These are phyloP conservation scores for Girardia tigrina DNA, from an alignment of 2,888 invertebrate species.

Conservation along the genomic window DNA sequence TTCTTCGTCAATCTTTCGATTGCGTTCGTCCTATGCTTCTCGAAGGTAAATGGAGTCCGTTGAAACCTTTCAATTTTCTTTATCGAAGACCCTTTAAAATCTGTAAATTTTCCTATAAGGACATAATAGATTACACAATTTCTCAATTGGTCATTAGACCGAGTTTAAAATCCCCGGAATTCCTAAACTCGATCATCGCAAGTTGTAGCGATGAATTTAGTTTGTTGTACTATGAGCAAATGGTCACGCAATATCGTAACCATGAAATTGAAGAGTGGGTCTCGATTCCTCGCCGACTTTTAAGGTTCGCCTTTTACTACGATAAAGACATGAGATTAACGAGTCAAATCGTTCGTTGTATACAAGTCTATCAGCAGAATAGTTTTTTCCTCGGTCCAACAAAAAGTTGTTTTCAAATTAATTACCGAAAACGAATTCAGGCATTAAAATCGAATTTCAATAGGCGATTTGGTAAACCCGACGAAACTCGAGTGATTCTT, in stretches of 20 bases:
- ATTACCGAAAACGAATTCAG: background rate
- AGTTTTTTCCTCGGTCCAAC: background rate
- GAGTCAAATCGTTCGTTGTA: background rate
- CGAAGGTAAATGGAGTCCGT: background rate
- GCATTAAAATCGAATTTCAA: slow-evolving; percentile 3
- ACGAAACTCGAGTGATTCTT: background rate
- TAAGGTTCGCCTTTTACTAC: background rate
- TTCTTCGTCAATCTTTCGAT: background rate
- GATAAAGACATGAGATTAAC: slow-evolving; percentile 1
- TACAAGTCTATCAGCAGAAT: background rate
- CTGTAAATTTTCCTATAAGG: slow-evolving; percentile 11
- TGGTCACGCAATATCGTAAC: background rate
- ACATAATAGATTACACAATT: background rate
- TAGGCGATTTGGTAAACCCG: background rate
- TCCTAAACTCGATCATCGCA: background rate
- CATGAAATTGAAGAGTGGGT: slow-evolving; percentile 3
- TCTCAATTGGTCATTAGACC: background rate
- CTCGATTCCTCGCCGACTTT: background rate
- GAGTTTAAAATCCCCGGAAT: background rate
- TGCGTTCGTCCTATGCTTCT: background rate
- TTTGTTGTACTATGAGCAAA: background rate
- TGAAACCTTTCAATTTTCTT: background rate
- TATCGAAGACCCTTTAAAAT: slow-evolving; percentile 9
- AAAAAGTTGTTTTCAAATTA: slow-evolving; percentile 8
- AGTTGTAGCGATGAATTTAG: background rate